These are phyloP conservation scores for Hypomecis atomaria DNA, from an alignment of 2,888 invertebrate species.

Conservation along the genomic window DNA sequence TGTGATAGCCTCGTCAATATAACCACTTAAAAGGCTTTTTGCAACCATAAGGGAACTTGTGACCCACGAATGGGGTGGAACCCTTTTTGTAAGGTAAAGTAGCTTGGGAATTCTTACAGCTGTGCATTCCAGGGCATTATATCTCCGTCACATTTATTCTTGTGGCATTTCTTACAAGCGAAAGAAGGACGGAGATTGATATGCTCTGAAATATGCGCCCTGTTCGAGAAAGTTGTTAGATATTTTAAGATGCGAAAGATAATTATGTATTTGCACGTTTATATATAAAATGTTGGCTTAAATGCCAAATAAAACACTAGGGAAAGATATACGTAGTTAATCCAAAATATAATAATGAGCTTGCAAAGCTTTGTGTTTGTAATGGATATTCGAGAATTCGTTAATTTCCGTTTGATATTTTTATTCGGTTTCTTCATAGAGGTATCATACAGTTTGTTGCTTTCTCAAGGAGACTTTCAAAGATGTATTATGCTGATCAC, in stretches of 20 bases:
- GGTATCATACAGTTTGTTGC: not conserved
- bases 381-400: not conserved
- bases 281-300: constrained; percentile 13
- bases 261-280: constrained; percentile 22
- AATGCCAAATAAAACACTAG: constrained; percentile 7
- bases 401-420: not conserved
- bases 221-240: not conserved
- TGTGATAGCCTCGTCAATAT: constrained; percentile 10
- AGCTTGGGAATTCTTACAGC: constrained; percentile 8
- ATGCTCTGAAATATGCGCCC: no score
- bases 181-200: no score
- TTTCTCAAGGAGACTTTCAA: not conserved
- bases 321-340: constrained; percentile 1
- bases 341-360: constrained; percentile 9
- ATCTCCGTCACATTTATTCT: no score
- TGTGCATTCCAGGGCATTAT: not conserved
- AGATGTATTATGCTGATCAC: no score
- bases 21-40: constrained; percentile 15
- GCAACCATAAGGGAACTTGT: constrained; percentile 3
- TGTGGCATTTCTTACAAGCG: no score
- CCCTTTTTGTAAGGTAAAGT: constrained; percentile 11
- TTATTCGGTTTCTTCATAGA: not conserved
- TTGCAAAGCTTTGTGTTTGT: constrained; percentile 22
- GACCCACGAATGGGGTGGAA: constrained; percentile 7
- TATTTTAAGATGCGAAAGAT: constrained; percentile 14